Evolutionary conservation across 2,888 invertebrate genomes (phyloP).

Genomic region (Sesia apiformis): DNA sequence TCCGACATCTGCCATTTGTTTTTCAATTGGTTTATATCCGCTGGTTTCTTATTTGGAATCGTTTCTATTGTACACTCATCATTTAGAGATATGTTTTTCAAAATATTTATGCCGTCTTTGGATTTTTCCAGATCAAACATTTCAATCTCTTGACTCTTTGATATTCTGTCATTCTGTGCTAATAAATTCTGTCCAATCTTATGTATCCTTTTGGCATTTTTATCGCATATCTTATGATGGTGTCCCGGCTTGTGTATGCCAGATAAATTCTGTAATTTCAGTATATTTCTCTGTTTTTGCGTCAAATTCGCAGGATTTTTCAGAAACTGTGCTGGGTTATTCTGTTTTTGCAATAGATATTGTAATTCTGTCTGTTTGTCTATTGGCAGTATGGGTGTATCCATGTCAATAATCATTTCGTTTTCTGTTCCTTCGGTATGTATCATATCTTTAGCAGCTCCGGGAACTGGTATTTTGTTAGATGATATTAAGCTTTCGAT

Average conservation of each 20-base stretch:
- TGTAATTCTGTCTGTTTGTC: constrained; percentile 68
- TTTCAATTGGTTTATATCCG: constrained; percentile 62
- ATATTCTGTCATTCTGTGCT: constrained; percentile 37
- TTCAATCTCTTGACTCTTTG: constrained; percentile 29
- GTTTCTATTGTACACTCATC: constrained; percentile 76
- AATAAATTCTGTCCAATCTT: constrained; percentile 54
- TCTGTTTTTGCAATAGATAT: constrained; percentile 62
- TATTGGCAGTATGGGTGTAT: constrained; percentile 37
- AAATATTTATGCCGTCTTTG: constrained; percentile 31
- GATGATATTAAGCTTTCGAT: constrained; percentile 68
- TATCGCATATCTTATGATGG: constrained; percentile 53
- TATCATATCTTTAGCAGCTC: constrained; percentile 33
- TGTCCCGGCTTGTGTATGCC: constrained; percentile 51
- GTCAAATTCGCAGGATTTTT: constrained; percentile 45
- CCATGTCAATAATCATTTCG: constrained; percentile 40
- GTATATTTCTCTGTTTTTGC: constrained; percentile 47
- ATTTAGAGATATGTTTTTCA: constrained; percentile 66
- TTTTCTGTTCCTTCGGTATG: constrained; percentile 27
- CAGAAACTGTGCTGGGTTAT: constrained; percentile 64
- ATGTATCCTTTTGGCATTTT: constrained; percentile 59
- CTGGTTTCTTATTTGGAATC: constrained; percentile 62
- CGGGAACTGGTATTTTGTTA: constrained; percentile 61
- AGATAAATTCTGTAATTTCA: constrained; percentile 44
- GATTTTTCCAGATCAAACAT: constrained; percentile 34
- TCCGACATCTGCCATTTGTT: constrained; percentile 71